phyloP scores from a whole-genome alignment of 2,113 vertebrate species.

The Crocuta crocuta region DNA sequence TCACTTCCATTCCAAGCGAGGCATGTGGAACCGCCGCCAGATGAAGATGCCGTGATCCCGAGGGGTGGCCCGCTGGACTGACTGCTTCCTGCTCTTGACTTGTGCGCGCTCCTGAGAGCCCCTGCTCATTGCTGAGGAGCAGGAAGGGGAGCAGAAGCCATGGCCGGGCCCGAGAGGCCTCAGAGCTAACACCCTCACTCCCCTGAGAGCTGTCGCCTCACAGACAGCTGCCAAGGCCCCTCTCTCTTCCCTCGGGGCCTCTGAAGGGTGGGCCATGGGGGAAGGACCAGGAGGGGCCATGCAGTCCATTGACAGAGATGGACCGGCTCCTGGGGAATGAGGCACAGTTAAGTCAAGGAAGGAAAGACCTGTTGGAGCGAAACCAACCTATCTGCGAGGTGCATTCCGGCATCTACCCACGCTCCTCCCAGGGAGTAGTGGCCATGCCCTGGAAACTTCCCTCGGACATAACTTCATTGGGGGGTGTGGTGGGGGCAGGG shows the following conservation, averaged over 20 bases:
- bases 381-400: not conserved
- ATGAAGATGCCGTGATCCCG: slow-evolving; percentile 69
- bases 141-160: not conserved
- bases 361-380: not conserved
- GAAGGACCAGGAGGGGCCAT: not conserved
- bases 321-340: not conserved
- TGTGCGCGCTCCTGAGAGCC: not conserved
- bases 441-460: not conserved
- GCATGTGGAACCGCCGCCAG: slow-evolving; percentile 95
- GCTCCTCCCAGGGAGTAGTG: not conserved
- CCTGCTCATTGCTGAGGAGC: not conserved
- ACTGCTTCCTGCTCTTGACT: not conserved
- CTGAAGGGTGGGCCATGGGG: not conserved
- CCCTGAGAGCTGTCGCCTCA: not conserved
- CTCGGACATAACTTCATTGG: not conserved
- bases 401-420: fast-evolving
- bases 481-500: not conserved
- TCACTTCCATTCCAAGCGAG: slow-evolving; percentile 95
- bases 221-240: not conserved
- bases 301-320: not conserved
- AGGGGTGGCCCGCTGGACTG: not conserved
- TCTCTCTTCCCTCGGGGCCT: not conserved
- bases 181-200: not conserved
- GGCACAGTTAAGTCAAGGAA: not conserved
- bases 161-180: not conserved